These are phyloP conservation scores for Hydrolagus colliei DNA, from an alignment of 2,797 vertebrate species.

Conservation along the genomic window DNA sequence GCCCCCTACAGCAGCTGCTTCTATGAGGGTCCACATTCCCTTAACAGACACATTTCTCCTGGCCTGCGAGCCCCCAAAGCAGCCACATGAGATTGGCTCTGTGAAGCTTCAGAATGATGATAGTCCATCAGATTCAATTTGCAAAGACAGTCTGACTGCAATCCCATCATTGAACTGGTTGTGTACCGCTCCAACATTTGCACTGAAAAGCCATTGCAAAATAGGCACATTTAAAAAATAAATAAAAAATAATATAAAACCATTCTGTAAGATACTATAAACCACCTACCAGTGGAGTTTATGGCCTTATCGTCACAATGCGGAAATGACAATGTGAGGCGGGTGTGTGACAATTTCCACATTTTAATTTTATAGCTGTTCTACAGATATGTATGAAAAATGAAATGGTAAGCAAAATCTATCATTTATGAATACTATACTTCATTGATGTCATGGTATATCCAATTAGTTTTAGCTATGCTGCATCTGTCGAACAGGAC, in stretches of 20 bases:
- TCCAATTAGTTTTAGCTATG: conserved; percentile 19
- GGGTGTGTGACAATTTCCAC: neutral
- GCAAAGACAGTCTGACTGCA: neutral
- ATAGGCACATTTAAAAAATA: neutral
- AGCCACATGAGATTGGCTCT: neutral
- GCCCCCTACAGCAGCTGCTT: too few relatives aligned
- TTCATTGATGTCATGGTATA: conserved; percentile 17
- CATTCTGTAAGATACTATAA: neutral
- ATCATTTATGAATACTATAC: neutral
- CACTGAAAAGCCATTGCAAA: neutral
- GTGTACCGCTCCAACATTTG: neutral
- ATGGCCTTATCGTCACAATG: neutral
- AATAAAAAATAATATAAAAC: neutral
- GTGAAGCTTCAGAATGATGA: neutral
- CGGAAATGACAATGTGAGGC: neutral
- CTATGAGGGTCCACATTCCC: neutral
- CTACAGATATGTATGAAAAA: neutral
- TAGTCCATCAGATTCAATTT: neutral
- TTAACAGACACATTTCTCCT: too few relatives aligned
- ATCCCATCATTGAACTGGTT: neutral
- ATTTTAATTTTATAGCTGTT: neutral
- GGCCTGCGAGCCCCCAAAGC: neutral
- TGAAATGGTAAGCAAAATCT: neutral
- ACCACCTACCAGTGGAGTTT: neutral
- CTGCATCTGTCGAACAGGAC: conserved; percentile 6